Conservation (phyloP, 2,113 vertebrate genomes). For the Odontesthes bonariensis region DNA sequence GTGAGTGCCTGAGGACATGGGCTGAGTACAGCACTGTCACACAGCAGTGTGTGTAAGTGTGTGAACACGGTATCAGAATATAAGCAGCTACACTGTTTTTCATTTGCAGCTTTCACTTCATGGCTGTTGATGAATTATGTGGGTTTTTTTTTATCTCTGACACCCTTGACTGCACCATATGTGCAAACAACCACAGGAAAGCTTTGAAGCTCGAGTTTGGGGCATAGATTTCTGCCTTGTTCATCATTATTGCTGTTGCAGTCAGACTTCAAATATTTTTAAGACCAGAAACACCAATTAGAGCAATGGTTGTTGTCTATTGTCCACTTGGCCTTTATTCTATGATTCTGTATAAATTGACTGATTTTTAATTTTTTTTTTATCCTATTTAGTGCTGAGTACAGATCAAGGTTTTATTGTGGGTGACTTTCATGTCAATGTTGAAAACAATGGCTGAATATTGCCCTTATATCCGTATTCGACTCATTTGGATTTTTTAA, state of each 20-base stretch:
- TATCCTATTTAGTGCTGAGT: too few relatives aligned
- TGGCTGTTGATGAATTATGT: neutral
- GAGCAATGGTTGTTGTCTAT: too few relatives aligned
- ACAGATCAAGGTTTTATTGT: too few relatives aligned
- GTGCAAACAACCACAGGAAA: slow-evolving; percentile 32
- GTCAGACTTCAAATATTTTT: neutral
- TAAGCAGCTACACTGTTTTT: neutral
- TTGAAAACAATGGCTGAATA: too few relatives aligned
- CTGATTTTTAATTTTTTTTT: too few relatives aligned
- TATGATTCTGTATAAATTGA: too few relatives aligned
- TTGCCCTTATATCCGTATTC: too few relatives aligned
- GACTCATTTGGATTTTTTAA: too few relatives aligned
- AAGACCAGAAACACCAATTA: neutral
- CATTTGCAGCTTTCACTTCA: neutral
- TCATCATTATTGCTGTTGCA: neutral
- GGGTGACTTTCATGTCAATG: too few relatives aligned
- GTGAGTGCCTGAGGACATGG: slow-evolving; percentile 40
- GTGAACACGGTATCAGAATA: neutral
- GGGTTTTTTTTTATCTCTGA: slow-evolving; percentile 8
- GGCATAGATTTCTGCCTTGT: neutral
- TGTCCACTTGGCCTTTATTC: too few relatives aligned
- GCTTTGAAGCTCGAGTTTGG: neutral
- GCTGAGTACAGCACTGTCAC: slow-evolving; percentile 22
- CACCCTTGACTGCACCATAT: neutral
- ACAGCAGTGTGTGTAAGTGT: slow-evolving; percentile 15